Percentiles rank a stretch among this genome's conserved stretches.
Conservation (phyloP, 2,113 vertebrate species). For the Ceyx margarethae region DNA sequence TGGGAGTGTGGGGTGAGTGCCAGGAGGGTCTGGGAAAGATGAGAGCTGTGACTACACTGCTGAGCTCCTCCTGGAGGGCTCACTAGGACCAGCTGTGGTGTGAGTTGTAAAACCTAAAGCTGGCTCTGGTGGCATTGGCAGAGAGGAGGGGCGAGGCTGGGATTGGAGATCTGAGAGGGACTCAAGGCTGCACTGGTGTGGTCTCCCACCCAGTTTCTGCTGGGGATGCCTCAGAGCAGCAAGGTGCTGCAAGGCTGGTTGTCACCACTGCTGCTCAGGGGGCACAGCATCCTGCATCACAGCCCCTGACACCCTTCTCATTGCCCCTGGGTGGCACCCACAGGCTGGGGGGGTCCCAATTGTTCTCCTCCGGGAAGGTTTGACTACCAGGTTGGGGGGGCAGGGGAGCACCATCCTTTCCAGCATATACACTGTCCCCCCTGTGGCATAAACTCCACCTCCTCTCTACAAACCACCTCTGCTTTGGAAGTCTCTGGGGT, state of each 20-base stretch:
- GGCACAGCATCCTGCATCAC: neutral
- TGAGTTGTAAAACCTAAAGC: neutral
- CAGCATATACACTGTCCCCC: neutral
- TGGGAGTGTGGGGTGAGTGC: neutral
- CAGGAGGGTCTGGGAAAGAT: neutral
- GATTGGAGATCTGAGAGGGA: fast-evolving
- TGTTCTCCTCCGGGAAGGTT: neutral
- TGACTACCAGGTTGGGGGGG: neutral
- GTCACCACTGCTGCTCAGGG: neutral
- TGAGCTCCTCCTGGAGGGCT: neutral
- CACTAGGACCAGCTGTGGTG: neutral
- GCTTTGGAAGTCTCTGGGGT: neutral
- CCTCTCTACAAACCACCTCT: neutral
- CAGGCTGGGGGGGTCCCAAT: neutral
- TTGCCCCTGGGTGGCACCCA: neutral
- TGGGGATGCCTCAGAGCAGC: neutral
- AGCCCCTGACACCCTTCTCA: neutral
- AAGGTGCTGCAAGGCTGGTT: neutral
- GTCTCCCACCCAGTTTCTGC: neutral
- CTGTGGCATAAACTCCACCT: neutral
- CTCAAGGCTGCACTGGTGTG: neutral
- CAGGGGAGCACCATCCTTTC: neutral
- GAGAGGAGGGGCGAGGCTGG: neutral
- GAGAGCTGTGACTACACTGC: neutral
- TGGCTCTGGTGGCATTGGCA: neutral